Base-by-base conservation (phyloP, 2,113 vertebrate species). In the Silurus asotus region DNA sequence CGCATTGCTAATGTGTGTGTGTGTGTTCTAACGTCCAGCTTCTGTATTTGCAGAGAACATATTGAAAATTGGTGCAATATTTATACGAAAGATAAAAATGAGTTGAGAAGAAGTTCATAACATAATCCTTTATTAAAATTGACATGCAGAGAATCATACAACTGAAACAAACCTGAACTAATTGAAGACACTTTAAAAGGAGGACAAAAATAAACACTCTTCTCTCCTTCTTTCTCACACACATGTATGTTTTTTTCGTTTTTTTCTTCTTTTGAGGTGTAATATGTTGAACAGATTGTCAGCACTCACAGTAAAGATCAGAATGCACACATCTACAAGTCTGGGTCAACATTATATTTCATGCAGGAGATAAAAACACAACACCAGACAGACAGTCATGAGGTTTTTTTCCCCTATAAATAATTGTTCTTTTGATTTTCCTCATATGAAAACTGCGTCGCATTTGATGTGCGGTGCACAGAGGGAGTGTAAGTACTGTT, bases 131-230 rank as follows among this genome's bases (percentile, higher is more conserved):
- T 89, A 86, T 87, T 90, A 15, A 79, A 84, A 88, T 84, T 37
- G 86, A 86, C 48, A 90, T 89, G 90, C 90, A 87, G 61, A 88
- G 87, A 89, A 89, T 88, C 83, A 84, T 74, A 85, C 84, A 51
- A 7, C 55, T 78, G 55, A 55, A 72, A 87, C 82, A 62, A 72
- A 80, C 79, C 56, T 59, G 19, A 83, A 85, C 58, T 70, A 48
- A 87, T 61, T 83, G 9, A 83, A 87, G 51, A 76, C 69, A 48
- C 8, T n/a, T 67, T 17, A 62, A 53, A 53, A 84, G 23, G 19
- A 80, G 19, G 19, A 25, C 23, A 75, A 64, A 10, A 82, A 82
- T 20, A 74, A 10, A 53, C 48, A 78, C 37, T 49, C 49, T 88
- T 25, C 8, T 20, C 55, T 58, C 15, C 8, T 58, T 78, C 76